phyloP scores from a whole-genome alignment of 2,888 invertebrate species.

The Branchellion lobata region DNA sequence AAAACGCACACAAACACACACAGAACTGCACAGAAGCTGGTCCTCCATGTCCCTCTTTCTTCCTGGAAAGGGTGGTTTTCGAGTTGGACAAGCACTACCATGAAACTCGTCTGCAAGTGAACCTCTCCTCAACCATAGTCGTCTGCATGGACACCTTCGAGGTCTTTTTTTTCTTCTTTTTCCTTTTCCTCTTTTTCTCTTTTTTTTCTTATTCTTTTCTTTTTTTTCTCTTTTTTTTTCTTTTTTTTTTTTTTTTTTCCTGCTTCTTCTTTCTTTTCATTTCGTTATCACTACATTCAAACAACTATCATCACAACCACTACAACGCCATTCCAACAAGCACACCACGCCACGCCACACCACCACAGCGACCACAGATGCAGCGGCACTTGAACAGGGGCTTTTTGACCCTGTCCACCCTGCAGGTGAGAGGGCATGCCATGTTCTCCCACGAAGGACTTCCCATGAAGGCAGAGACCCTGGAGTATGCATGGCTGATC shows the following conservation, averaged over 20 bases:
- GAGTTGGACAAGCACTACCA: constrained; percentile 92
- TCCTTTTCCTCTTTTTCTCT: background rate
- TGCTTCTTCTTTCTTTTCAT: too few species aligned
- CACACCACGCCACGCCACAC: background rate
- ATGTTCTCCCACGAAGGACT: constrained; percentile 86
- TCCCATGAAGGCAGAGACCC: constrained; percentile 84
- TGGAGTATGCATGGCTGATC: constrained; percentile 96
- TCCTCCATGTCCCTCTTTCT: constrained; percentile 75
- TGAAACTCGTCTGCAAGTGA: constrained; percentile 85
- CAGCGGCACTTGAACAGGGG: constrained; percentile 60
- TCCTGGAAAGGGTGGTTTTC: constrained; percentile 82
- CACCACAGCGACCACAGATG: constrained; percentile 41
- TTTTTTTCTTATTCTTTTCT: too few species aligned
- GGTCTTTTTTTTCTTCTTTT: constrained; percentile 50
- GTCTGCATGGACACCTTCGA: constrained; percentile 60
- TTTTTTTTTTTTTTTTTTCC: too few species aligned
- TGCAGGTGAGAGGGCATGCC: constrained; percentile 74
- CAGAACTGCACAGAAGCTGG: constrained; percentile 83
- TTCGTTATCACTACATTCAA: background rate
- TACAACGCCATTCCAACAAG: background rate
- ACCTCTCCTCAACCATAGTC: constrained; percentile 79
- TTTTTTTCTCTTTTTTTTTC: background rate
- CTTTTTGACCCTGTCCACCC: constrained; percentile 70
- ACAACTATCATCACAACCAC: background rate
- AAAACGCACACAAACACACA: too few species aligned